Percentiles rank a stretch among this genome's conserved stretches.
Evolutionary conservation across 2,113 vertebrate species (phyloP).

Genomic region (Cariama cristata): DNA sequence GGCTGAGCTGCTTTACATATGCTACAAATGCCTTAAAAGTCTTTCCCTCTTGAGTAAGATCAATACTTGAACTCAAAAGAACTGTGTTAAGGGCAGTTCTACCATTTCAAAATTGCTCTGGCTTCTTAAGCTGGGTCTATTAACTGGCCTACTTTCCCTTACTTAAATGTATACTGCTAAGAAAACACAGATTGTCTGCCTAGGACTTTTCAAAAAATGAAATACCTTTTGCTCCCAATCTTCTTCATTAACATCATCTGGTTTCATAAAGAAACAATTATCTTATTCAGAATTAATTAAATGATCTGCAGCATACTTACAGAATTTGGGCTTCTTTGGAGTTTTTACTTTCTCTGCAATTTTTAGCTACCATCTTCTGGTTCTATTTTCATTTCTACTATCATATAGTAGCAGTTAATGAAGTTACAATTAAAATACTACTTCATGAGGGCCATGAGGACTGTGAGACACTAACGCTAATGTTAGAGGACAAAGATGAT

Average conservation of each 20-base stretch:
- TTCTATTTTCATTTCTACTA: background rate
- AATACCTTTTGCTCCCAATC: background rate
- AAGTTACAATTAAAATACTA: background rate
- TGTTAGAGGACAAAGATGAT: background rate
- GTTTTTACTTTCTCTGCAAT: background rate
- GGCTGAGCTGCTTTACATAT: background rate
- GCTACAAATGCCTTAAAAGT: background rate
- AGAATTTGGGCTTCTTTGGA: background rate
- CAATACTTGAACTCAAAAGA: background rate
- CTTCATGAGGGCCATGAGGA: background rate
- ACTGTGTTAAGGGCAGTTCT: background rate
- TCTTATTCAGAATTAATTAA: background rate
- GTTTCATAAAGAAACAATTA: background rate
- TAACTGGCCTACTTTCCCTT: background rate
- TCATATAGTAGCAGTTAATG: background rate
- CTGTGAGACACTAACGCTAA: background rate
- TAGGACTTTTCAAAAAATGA: background rate
- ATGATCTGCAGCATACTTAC: background rate
- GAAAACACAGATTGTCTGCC: background rate
- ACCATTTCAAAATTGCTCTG: background rate
- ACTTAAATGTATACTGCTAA: background rate
- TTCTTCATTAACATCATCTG: accelerated
- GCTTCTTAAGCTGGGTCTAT: background rate
- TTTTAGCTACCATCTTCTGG: background rate
- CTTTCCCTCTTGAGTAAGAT: background rate